Base-by-base conservation (phyloP, 2,797 vertebrate species). In the Manis crassicaudata region DNA sequence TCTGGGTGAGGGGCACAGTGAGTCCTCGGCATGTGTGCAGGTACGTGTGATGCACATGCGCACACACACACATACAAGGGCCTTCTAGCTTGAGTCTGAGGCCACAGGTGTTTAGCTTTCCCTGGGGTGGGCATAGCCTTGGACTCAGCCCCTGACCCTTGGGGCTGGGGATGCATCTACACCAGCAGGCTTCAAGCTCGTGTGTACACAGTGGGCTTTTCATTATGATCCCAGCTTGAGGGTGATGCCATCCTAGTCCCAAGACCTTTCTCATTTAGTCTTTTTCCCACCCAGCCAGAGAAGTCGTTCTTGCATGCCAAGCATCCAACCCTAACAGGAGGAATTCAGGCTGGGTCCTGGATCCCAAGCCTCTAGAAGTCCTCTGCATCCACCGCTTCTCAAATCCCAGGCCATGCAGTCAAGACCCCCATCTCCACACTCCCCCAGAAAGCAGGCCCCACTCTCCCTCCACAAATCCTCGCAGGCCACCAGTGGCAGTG, bases 401-500 rank as follows among this genome's bases (percentile, higher is more conserved):
- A 29, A 65, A 40, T n/a, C 60, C 50, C 37, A 67, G 29, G 35
- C 54, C 35, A 54, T 18, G 16, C 14, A n/a, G 25, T 10, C 73
- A 17, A 23, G 56, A 46, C 13, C 54, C 7, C 35, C 35, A 10
- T 46, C 62, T 25, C 40, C 50, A 18, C 40, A 5, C 12, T 29
- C 43, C 85, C 77, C 60, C 40, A 35, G 37, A 75, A 17, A 58
- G 37, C 29, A 52, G 75, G 68, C 9, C 91, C 25, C 17, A 25
- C 40, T 17, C 35, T 52, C 37, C 6, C 50, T 72, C 73, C 54
- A 58, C 65, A 21, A 40, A 76, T 40, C 40, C 58, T 7, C 46
- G 5, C 3, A 1, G 5, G 9, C 67, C n/a, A 5, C 21, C 52
- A 10, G 27, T 20, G 20, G 29, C 12, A 0, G 23, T 6, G 62